A percentile compares a stretch with the other conserved stretches of the same genome.
These are phyloP conservation scores for Stenolophus ochropezus DNA, from an alignment of 2,888 invertebrate genomes.

Conservation along the genomic window DNA sequence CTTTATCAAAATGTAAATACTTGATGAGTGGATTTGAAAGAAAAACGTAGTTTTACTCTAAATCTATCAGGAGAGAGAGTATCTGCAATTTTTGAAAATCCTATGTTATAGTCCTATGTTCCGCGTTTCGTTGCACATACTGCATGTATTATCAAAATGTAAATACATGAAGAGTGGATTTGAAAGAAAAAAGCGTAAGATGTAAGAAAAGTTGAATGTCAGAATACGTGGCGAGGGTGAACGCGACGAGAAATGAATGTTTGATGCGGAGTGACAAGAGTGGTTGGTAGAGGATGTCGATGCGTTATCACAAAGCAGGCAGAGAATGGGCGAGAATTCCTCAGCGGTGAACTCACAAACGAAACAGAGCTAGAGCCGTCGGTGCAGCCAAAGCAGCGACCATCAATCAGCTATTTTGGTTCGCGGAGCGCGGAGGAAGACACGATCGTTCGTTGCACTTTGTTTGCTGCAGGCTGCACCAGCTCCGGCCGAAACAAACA, in stretches of 20 bases:
- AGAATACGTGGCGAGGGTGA: neutral
- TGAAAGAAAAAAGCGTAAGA: neutral
- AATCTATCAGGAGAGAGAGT: no score
- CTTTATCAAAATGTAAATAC: no score
- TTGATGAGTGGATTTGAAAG: no score
- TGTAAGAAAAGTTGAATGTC: neutral
- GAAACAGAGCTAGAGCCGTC: constrained; percentile 23
- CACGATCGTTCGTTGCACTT: constrained; percentile 45
- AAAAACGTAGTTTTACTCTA: no score
- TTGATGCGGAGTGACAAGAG: constrained; percentile 1
- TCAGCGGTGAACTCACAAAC: constrained; percentile 7
- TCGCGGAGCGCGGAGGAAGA: constrained; percentile 28
- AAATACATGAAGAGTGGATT: neutral
- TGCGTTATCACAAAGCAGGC: constrained; percentile 4
- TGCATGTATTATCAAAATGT: neutral
- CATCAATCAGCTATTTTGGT: constrained; percentile 45
- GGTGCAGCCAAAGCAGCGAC: neutral
- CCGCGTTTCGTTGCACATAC: neutral
- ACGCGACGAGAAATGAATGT: neutral
- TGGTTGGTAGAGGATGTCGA: constrained; percentile 16
- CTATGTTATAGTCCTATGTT: neutral
- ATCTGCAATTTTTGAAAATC: no score
- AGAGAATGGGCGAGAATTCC: constrained; percentile 7
- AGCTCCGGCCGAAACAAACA: constrained; percentile 41
- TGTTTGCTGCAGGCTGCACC: constrained; percentile 44